Evolutionary conservation across 2,888 invertebrate species (phyloP), one percentile per base, ranked within the genome.

Genomic region (Aphelenchoides bicaudatus): DNA sequence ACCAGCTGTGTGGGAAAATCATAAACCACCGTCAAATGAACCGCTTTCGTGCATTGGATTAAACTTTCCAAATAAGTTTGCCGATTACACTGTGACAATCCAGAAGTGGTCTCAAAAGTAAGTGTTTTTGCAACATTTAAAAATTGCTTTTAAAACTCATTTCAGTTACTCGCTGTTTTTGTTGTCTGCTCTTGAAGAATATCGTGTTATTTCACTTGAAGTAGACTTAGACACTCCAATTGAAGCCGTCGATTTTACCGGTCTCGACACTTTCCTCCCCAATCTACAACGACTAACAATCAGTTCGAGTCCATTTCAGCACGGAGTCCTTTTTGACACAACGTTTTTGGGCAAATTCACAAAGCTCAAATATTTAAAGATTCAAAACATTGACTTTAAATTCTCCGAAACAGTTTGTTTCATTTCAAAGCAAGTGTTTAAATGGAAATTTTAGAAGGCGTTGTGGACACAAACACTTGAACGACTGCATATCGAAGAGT

Each of bases 401-500:
- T 66, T 70, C 34, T 6, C 38, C 30, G 6, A 50, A 39, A 50
- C 4, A 5, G 43, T 6, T 39, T 5, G 8, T 6, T 47, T 5
- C 8, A 3, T 27, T 21, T 55, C 8, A 30, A 2, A 10, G 10
- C 58, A 1, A 2, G 16, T 19, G 3, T 34, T n/a, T 5, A 8
- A 27, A 0, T 16, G 13, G n/a, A n/a, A 13, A 25, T 19, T 58
- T 29, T 38, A 65, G 39, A 23, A 47, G 19, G 48, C 70, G 29
- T 59, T 54, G 28, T 72, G 66, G 47, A 31, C 61, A 3, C 10
- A 50, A n/a, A 50, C 61, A 0, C 30, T 72, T 2, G 58, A 47
- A 0, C 61, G 66, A 37, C 54, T 75, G 13, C 72, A 73, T 57
- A 58, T 75, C 27, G 75, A 73, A 46, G 70, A 71, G 47, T 67